These are phyloP conservation scores for Noctilio leporinus DNA, from an alignment of 2,113 vertebrate species.

Conservation along the genomic window DNA sequence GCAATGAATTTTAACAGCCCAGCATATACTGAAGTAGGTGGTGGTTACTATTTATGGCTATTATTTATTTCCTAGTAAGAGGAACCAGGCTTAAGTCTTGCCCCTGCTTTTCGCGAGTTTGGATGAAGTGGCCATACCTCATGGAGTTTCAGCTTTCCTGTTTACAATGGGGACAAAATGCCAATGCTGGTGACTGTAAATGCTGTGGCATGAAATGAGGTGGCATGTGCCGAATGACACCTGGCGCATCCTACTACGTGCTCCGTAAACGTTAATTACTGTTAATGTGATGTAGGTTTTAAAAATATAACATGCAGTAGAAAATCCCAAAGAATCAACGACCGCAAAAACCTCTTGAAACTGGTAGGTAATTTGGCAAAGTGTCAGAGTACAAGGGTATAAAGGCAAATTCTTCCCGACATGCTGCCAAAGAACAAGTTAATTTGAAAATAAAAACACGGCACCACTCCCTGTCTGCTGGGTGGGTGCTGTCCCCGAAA, in stretches of 20 bases:
- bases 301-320: background rate
- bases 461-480: background rate
- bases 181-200: background rate
- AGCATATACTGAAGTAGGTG: background rate
- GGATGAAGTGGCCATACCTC: background rate
- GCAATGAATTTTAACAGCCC: background rate
- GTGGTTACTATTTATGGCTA: background rate
- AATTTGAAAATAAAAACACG: background rate
- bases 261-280: background rate
- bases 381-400: background rate
- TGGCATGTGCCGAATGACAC: background rate
- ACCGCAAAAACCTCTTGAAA: background rate
- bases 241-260: background rate
- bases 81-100: background rate
- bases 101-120: background rate
- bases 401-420: background rate
- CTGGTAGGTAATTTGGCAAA: background rate
- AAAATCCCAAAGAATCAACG: background rate
- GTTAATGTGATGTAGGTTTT: background rate
- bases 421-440: background rate
- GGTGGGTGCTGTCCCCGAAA: no score
- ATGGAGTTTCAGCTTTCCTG: background rate
- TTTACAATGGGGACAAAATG: background rate
- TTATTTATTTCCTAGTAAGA: background rate
- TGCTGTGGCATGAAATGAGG: background rate